phyloP scores from a whole-genome alignment of 2,797 vertebrate genomes.

The Limnodromus scolopaceus region DNA sequence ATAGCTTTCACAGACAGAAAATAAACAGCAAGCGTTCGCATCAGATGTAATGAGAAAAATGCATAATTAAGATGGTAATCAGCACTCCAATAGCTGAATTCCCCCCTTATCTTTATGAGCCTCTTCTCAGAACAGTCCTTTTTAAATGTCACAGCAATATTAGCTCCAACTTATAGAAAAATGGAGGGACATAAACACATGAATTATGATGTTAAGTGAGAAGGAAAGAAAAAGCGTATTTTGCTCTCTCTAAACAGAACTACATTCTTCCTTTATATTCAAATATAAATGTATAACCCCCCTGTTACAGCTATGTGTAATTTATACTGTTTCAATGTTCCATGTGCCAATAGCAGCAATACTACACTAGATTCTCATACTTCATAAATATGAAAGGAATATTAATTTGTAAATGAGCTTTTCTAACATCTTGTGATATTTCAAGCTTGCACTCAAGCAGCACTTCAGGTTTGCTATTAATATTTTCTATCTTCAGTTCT shows the following conservation, averaged over 20 bases:
- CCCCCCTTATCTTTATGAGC: background rate
- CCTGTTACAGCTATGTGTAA: background rate
- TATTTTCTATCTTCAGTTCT: background rate
- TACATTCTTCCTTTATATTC: background rate
- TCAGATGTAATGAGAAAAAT: constrained; percentile 45
- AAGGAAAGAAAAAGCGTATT: background rate
- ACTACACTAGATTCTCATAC: background rate
- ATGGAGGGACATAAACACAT: background rate
- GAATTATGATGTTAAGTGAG: background rate
- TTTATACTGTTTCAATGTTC: background rate
- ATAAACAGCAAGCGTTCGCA: background rate
- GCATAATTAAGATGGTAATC: constrained; percentile 34
- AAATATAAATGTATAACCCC: background rate
- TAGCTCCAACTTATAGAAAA: constrained; percentile 16
- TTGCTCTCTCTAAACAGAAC: background rate
- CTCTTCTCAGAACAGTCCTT: constrained; percentile 16
- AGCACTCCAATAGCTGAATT: background rate
- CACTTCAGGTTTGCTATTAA: background rate
- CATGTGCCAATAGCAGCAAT: background rate
- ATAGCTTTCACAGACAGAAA: background rate
- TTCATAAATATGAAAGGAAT: constrained; percentile 4
- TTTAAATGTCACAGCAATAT: constrained; percentile 31
- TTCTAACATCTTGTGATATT: constrained; percentile 36
- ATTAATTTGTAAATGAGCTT: constrained; percentile 37
- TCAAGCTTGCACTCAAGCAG: background rate